Conservation (phyloP, 2,113 vertebrate species). For the Burhinus oedicnemus region DNA sequence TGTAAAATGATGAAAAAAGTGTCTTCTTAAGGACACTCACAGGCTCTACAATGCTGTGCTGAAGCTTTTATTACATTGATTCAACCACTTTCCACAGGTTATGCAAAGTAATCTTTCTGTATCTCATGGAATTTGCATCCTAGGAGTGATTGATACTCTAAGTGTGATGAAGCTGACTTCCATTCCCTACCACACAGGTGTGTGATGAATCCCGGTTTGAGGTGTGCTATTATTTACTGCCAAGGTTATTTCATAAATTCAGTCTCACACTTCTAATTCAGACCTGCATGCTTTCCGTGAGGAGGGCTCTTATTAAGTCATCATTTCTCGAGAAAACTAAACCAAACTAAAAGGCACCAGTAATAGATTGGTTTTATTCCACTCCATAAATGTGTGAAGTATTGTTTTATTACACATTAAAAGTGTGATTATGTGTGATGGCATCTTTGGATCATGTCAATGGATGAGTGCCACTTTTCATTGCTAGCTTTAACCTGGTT, state of each 20-base stretch:
- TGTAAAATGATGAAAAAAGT: not conserved
- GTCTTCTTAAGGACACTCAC: not conserved
- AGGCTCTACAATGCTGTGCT: constrained; percentile 12
- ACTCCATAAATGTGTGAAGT: not conserved
- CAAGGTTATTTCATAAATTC: constrained; percentile 70
- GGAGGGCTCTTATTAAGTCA: constrained; percentile 36
- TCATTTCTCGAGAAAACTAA: constrained; percentile 40
- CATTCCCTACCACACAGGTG: constrained; percentile 43
- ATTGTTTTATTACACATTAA: constrained; percentile 46
- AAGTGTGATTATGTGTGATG: constrained; percentile 18
- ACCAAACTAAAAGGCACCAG: constrained; percentile 28
- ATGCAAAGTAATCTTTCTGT: constrained; percentile 58
- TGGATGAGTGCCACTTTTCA: not conserved
- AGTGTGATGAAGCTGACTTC: constrained; percentile 54
- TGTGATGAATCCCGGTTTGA: constrained; percentile 52
- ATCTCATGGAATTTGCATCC: constrained; percentile 70
- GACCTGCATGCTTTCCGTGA: constrained; percentile 6
- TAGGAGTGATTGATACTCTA: constrained; percentile 59
- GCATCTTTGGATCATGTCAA: constrained; percentile 9
- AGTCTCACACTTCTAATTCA: constrained; percentile 57
- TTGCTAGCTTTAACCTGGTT: not conserved
- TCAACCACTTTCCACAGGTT: constrained; percentile 52
- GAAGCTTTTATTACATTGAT: constrained; percentile 58
- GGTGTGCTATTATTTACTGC: constrained; percentile 70
- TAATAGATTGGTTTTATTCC: not conserved